These are phyloP conservation scores for Prorops nasuta DNA, from an alignment of 1,140 invertebrate species.

Conservation along the genomic window DNA sequence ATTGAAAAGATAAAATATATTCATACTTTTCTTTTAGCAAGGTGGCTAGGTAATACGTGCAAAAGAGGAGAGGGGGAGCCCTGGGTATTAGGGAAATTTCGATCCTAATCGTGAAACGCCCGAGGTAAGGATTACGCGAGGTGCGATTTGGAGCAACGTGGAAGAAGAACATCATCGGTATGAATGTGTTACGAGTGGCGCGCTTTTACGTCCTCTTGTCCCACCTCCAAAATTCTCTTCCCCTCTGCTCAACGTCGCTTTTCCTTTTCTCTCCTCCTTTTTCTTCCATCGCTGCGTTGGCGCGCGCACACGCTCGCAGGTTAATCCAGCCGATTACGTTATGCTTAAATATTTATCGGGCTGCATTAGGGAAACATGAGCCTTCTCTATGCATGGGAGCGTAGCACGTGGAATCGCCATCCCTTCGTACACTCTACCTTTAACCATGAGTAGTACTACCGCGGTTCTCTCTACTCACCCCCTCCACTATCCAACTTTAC, in stretches of 20 bases:
- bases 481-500: conserved; percentile 6
- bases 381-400: conserved; percentile 53
- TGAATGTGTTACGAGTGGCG: conserved; percentile 27
- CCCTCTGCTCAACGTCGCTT: conserved; percentile 3
- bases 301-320: conserved; percentile 4
- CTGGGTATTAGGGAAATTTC: conserved; percentile 26
- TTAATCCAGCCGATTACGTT: conserved; percentile 53
- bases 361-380: conserved; percentile 55
- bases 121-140: conserved; percentile 44
- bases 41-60: too few species aligned
- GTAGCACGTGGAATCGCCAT: conserved; percentile 45
- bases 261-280: not conserved
- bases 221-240: conserved; percentile 8
- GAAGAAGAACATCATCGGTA: conserved; percentile 31
- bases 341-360: conserved; percentile 55
- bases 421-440: conserved; percentile 26
- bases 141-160: conserved; percentile 39
- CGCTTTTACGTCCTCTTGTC: conserved; percentile 15
- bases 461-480: conserved; percentile 13
- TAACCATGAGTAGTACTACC: conserved; percentile 16
- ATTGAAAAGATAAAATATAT: too few species aligned
- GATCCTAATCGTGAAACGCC: conserved; percentile 31
- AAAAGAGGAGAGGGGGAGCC: too few species aligned
- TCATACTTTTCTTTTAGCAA: too few species aligned
- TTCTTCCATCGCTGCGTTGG: conserved; percentile 4